Percentiles rank a stretch among this genome's conserved stretches.
phyloP scores from a whole-genome alignment of 2,113 vertebrate genomes.

The Callaeas wilsoni region DNA sequence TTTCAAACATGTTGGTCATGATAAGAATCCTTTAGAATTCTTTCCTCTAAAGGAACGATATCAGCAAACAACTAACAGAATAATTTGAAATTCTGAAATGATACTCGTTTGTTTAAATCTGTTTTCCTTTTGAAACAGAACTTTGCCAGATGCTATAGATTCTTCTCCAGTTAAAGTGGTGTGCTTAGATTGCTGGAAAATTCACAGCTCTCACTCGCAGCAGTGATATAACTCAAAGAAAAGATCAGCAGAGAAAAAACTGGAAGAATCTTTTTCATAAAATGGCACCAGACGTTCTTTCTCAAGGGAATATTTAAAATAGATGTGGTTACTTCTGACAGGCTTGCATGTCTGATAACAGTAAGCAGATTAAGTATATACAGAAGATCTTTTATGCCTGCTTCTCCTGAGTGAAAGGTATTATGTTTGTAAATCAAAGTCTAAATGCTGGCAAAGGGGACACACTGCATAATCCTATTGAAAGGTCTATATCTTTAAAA shows the following conservation, averaged over 20 bases:
- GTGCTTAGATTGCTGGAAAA: neutral
- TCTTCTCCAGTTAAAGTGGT: neutral
- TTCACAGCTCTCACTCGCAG: neutral
- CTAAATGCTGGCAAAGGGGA: constrained; percentile 1
- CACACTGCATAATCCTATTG: neutral
- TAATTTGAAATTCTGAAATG: neutral
- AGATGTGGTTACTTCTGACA: constrained; percentile 22
- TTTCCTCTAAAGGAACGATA: neutral
- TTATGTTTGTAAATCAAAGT: constrained; percentile 52
- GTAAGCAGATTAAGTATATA: constrained; percentile 56
- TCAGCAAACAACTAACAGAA: neutral
- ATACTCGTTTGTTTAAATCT: neutral
- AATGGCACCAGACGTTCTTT: constrained; percentile 1
- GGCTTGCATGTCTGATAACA: constrained; percentile 17
- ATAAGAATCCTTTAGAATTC: neutral
- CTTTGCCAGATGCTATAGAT: neutral
- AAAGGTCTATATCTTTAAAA: constrained; percentile 26
- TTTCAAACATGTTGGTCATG: neutral
- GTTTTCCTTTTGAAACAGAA: constrained; percentile 3
- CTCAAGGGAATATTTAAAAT: constrained; percentile 39
- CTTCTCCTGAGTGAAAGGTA: constrained; percentile 44
- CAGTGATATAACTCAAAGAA: neutral
- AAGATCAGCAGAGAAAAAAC: neutral
- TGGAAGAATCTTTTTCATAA: neutral
- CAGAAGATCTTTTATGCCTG: constrained; percentile 24